A percentile compares a stretch with the other conserved stretches of the same genome.
Evolutionary conservation across 2,113 vertebrate genomes (phyloP).

Genomic region (Diglossa brunneiventris): DNA sequence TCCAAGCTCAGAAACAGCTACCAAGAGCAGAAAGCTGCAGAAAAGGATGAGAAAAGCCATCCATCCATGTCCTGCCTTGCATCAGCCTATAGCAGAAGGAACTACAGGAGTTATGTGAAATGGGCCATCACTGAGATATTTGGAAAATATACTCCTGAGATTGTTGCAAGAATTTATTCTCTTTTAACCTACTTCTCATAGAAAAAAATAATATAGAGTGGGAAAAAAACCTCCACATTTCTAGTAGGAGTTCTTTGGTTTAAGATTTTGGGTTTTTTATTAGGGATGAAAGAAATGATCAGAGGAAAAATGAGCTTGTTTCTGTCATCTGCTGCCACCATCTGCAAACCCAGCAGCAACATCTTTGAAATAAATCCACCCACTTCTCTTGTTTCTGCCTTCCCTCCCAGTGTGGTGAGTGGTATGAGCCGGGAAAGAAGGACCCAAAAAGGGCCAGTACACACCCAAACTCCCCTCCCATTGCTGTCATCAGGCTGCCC

Average conservation of each 20-base stretch:
- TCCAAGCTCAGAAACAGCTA: neutral
- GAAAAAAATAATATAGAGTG: neutral
- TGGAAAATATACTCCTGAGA: neutral
- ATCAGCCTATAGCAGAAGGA: neutral
- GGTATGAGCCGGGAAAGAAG: neutral
- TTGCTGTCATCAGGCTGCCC: neutral
- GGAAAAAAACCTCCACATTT: neutral
- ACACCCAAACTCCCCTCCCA: neutral
- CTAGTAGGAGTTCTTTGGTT: neutral
- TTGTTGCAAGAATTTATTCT: neutral
- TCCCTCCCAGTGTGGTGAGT: neutral
- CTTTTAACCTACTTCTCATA: neutral
- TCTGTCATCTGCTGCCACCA: constrained; percentile 60
- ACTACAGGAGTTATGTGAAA: neutral
- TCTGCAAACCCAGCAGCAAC: constrained; percentile 41
- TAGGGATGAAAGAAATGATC: neutral
- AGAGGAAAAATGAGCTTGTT: neutral
- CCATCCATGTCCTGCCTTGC: neutral
- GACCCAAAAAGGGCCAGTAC: neutral
- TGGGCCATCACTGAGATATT: neutral
- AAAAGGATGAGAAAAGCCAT: neutral
- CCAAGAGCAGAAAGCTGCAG: neutral
- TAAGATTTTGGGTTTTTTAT: neutral
- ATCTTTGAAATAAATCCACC: constrained; percentile 35
- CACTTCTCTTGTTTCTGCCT: neutral